Percentiles rank a stretch among this genome's conserved stretches.
These are phyloP conservation scores for Papilio protenor DNA, from an alignment of 2,888 invertebrate species.

Conservation along the genomic window DNA sequence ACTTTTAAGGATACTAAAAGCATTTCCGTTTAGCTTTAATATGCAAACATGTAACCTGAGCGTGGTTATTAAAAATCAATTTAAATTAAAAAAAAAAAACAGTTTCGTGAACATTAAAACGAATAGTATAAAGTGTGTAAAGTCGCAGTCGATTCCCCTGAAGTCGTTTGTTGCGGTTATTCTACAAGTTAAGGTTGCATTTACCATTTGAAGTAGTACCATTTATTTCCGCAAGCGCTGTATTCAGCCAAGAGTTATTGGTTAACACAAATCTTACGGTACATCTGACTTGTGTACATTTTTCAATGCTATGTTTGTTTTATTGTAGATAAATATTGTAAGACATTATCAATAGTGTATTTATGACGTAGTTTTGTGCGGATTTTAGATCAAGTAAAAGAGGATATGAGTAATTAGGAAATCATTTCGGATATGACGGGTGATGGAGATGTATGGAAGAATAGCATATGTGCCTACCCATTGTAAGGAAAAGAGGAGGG, in stretches of 20 bases:
- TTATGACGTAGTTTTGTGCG: too few relatives aligned
- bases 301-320: slow-evolving; percentile 18
- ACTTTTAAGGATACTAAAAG: too few relatives aligned
- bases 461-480: too few relatives aligned
- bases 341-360: not conserved
- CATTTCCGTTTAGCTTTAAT: too few relatives aligned
- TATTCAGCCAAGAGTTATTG: slow-evolving; percentile 14
- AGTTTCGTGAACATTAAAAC: not conserved
- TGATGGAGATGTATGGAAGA: too few relatives aligned
- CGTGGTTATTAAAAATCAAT: too few relatives aligned
- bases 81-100: too few relatives aligned
- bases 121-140: not conserved
- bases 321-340: not conserved
- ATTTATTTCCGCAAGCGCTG: slow-evolving; percentile 15
- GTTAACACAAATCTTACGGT: slow-evolving; percentile 19
- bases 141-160: not conserved
- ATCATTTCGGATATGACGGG: too few relatives aligned
- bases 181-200: slow-evolving; percentile 15
- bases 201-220: slow-evolving; percentile 14
- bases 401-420: too few relatives aligned
- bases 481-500: too few relatives aligned
- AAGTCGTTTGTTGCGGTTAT: slow-evolving; percentile 22
- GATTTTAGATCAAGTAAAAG: too few relatives aligned
- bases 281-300: slow-evolving; percentile 21
- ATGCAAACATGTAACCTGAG: too few relatives aligned